These are phyloP conservation scores for Acrocephalus kingi DNA, from an alignment of 2,113 vertebrate genomes.

Conservation along the genomic window DNA sequence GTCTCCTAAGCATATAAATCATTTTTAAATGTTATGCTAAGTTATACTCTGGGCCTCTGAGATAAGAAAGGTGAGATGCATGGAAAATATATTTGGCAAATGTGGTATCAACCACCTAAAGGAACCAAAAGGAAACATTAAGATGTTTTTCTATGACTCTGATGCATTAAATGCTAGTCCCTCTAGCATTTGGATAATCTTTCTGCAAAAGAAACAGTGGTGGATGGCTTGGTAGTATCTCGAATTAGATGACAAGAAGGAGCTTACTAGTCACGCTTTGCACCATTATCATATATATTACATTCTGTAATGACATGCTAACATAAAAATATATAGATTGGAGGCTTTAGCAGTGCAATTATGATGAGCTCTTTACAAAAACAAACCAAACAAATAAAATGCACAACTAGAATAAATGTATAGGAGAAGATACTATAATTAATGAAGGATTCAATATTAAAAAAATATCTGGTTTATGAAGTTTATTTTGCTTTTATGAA, in stretches of 20 bases:
- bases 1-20: neutral
- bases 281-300: conserved; percentile 9
- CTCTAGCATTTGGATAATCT: neutral
- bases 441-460: neutral
- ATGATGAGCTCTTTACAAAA: neutral
- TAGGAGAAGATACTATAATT: neutral
- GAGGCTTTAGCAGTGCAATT: neutral
- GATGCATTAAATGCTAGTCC: neutral
- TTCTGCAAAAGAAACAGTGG: neutral
- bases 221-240: neutral
- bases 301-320: neutral
- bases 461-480: neutral
- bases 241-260: neutral
- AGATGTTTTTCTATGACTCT: neutral
- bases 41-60: neutral
- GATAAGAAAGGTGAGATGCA: neutral
- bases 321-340: neutral
- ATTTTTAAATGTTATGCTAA: neutral
- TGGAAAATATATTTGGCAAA: neutral
- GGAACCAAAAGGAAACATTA: neutral
- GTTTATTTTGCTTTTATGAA: neutral
- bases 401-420: neutral
- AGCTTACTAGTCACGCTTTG: neutral
- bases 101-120: neutral
- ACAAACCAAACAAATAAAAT: neutral